These are phyloP conservation scores for Heliconius eleuchia DNA, from an alignment of 1,140 invertebrate genomes.

Conservation along the genomic window DNA sequence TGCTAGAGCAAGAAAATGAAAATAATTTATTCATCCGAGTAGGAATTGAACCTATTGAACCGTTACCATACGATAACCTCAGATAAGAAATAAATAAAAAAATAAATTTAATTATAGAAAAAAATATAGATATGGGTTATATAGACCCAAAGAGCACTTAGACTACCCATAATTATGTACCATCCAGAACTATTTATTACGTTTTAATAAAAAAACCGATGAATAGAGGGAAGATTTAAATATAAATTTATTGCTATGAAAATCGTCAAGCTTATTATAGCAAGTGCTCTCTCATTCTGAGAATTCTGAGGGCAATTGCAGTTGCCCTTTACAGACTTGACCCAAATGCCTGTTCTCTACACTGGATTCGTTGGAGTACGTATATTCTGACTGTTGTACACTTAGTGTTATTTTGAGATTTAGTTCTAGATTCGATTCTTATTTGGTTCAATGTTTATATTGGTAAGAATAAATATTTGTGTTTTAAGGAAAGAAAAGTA, in stretches of 20 bases:
- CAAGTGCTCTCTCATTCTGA: constrained; percentile 3
- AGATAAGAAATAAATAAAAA: too few relatives aligned
- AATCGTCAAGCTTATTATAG: constrained; percentile 14
- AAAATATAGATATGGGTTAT: background rate
- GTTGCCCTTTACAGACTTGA: constrained; percentile 26
- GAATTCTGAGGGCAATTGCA: constrained; percentile 7
- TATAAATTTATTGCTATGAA: constrained; percentile 9
- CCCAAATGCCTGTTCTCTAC: constrained; percentile 23
- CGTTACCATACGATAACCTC: too few relatives aligned
- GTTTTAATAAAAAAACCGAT: background rate
- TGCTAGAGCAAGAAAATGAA: too few relatives aligned
- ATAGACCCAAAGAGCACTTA: background rate
- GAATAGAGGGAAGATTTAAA: background rate
- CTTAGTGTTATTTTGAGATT: too few relatives aligned
- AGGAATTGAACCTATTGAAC: too few relatives aligned
- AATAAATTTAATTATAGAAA: background rate
- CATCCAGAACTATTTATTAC: background rate
- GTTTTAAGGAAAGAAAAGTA: background rate
- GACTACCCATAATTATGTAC: background rate
- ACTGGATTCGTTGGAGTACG: background rate
- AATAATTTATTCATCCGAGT: too few relatives aligned
- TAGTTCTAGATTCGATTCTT: background rate
- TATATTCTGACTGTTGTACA: too few relatives aligned
- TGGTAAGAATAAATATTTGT: background rate
- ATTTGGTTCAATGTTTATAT: background rate